Conservation (phyloP, 2,888 invertebrate genomes). For the Melipona bicolor region DNA sequence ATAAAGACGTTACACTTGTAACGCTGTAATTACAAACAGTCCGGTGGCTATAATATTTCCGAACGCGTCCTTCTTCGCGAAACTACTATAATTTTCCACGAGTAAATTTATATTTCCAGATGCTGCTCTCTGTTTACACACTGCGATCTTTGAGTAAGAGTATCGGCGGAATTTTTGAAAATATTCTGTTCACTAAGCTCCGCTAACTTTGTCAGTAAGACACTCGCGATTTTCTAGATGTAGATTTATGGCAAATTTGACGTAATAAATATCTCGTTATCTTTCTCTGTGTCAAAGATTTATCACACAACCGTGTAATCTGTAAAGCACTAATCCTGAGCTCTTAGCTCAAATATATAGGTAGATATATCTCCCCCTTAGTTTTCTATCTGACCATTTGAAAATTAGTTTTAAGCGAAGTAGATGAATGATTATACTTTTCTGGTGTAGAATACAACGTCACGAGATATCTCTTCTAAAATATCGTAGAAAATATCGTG, state of each 20-base stretch:
- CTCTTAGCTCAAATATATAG: no score
- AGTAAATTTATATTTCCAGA: conserved; percentile 7
- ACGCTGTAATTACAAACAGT: conserved; percentile 59
- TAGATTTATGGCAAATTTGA: background rate
- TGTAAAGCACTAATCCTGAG: no score
- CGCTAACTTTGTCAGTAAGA: background rate
- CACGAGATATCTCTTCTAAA: no score
- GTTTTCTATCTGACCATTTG: no score
- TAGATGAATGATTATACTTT: no score
- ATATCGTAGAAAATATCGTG: no score
- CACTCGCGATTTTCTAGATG: background rate
- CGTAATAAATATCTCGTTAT: background rate
- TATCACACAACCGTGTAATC: no score
- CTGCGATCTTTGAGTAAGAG: background rate
- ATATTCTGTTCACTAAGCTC: background rate
- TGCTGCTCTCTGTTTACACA: background rate
- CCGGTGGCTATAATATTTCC: conserved; percentile 44
- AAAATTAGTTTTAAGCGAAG: no score
- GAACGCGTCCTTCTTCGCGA: conserved; percentile 19
- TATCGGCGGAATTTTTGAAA: background rate
- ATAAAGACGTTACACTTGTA: conserved; percentile 61
- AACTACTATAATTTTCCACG: background rate
- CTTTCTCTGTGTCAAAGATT: no score
- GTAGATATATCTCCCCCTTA: no score
- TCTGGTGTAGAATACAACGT: no score